Conservation (phyloP, 2,113 vertebrate species). For the Peromyscus maniculatus region DNA sequence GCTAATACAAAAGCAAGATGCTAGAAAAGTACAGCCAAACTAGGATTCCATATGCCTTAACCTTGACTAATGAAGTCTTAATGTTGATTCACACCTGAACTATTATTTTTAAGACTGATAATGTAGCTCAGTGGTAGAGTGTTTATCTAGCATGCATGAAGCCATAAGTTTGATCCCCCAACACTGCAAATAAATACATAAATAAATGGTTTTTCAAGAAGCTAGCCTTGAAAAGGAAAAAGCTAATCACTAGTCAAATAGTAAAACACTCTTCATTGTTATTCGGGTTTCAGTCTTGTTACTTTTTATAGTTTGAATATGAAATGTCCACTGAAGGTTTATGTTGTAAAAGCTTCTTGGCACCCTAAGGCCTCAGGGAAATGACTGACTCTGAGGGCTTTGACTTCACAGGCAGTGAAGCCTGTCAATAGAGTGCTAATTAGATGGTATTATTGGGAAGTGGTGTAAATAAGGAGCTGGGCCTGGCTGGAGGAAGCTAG, state of each 20-base stretch:
- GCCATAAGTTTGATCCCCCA: background rate
- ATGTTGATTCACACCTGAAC: background rate
- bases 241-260: background rate
- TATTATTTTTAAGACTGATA: background rate
- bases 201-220: constrained; percentile 13
- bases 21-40: background rate
- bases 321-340: background rate
- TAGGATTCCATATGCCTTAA: background rate
- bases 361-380: background rate
- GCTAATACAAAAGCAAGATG: background rate
- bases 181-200: background rate
- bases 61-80: background rate
- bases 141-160: background rate
- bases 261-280: background rate
- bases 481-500: background rate
- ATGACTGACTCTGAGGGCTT: background rate
- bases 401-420: background rate
- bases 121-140: background rate
- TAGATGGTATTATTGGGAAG: background rate
- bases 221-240: background rate
- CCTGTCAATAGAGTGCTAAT: background rate
- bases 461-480: background rate
- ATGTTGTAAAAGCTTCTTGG: background rate
- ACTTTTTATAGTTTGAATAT: background rate
- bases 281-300: background rate